Conservation (phyloP, 2,113 vertebrate species). For the Scophthalmus maximus region DNA sequence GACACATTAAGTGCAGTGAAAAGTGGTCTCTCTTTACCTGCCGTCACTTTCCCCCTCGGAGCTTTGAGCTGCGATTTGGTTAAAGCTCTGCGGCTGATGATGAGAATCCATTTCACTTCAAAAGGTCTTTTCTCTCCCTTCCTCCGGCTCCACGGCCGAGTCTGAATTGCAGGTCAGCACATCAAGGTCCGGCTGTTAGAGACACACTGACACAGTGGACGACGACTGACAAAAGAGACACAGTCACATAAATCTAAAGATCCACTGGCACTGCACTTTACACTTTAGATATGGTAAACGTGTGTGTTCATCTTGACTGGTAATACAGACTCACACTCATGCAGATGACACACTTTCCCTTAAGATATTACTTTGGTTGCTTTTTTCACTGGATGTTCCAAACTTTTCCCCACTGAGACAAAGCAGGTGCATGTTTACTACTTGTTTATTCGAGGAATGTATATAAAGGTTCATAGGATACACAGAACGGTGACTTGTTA, state of each 20-base stretch:
- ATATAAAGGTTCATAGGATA: neutral
- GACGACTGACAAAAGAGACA: neutral
- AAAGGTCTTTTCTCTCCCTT: constrained; percentile 27
- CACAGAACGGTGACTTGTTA: too few species aligned
- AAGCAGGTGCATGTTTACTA: too few species aligned
- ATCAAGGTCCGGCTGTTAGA: constrained; percentile 1
- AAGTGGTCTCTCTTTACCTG: constrained; percentile 37
- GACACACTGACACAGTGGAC: neutral
- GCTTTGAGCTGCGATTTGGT: constrained; percentile 36
- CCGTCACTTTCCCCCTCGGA: constrained; percentile 10
- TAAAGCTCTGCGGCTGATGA: constrained; percentile 26
- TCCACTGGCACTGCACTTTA: too few species aligned
- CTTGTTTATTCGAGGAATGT: too few species aligned
- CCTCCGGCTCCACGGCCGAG: neutral
- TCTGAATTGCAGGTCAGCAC: constrained; percentile 32
- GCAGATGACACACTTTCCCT: too few species aligned
- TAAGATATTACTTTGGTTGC: too few species aligned
- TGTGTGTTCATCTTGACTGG: neutral
- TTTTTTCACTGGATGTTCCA: too few species aligned
- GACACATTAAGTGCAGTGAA: neutral
- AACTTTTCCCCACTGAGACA: too few species aligned
- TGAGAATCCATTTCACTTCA: constrained; percentile 50
- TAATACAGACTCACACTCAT: too few species aligned
- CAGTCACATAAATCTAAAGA: neutral
- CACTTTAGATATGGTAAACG: neutral